Percentiles rank a stretch among this genome's conserved stretches.
phyloP scores from a whole-genome alignment of 2,113 vertebrate genomes.

The Microtus richardsoni region DNA sequence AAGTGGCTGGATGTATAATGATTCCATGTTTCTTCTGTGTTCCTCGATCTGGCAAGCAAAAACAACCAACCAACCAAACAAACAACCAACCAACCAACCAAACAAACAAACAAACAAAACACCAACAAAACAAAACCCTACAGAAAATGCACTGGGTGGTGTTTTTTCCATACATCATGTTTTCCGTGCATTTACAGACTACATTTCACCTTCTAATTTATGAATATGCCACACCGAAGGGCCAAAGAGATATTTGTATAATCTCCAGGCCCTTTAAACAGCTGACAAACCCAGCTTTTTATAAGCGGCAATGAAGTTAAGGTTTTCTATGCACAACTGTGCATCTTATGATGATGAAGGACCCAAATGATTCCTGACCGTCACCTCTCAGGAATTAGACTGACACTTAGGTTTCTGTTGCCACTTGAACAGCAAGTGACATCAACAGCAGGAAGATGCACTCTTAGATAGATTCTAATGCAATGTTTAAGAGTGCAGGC shows the following conservation, averaged over 20 bases:
- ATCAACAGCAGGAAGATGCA: background rate
- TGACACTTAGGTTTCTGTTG: background rate
- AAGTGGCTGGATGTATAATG: background rate
- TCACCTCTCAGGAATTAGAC: background rate
- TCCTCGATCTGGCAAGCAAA: slow-evolving; percentile 40
- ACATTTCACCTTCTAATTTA: slow-evolving; percentile 9
- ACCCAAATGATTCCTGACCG: background rate
- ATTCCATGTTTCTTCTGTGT: slow-evolving; percentile 53
- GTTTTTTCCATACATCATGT: background rate
- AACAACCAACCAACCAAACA: background rate
- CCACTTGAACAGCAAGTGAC: background rate
- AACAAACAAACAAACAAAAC: too few relatives aligned
- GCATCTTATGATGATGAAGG: background rate
- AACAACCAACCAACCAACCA: too few relatives aligned
- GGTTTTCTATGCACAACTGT: background rate
- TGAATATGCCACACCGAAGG: background rate
- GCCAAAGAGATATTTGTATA: background rate
- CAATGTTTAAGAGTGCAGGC: background rate
- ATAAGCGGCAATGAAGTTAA: background rate
- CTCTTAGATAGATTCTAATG: background rate
- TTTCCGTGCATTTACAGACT: background rate
- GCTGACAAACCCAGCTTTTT: slow-evolving; percentile 41
- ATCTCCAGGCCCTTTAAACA: slow-evolving; percentile 14
- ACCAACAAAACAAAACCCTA: background rate
- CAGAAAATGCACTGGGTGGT: background rate